Conservation (phyloP, 2,888 invertebrate species). For the Clepsis dumicolana region DNA sequence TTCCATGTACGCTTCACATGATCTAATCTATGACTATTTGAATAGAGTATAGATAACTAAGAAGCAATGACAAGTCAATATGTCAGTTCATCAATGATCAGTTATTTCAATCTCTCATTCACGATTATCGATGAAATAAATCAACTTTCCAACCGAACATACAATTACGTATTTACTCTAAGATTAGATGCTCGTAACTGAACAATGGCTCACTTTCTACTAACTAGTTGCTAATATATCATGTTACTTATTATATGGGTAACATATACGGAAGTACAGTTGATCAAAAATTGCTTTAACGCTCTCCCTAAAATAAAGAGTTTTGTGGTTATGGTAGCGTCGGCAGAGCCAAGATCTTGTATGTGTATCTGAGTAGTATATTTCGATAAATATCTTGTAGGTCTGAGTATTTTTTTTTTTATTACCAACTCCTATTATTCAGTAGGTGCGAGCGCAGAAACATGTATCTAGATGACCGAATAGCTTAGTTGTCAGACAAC, state of each 20-base stretch:
- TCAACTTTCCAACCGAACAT: conserved; percentile 4
- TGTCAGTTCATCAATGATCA: background rate
- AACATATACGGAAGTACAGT: background rate
- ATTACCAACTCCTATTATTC: no score
- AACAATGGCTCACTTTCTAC: conserved; percentile 21
- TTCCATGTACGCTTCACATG: no score
- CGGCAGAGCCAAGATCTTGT: no score
- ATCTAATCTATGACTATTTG: no score
- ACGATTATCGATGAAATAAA: background rate
- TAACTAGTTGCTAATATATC: conserved; percentile 26
- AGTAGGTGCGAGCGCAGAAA: no score
- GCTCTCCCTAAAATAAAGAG: background rate
- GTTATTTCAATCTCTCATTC: background rate
- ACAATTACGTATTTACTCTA: background rate
- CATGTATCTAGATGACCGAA: no score
- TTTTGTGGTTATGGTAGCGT: no score
- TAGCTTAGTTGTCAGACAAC: no score
- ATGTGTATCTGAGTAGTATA: no score
- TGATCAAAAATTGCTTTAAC: background rate
- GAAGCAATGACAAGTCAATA: background rate
- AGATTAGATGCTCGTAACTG: background rate
- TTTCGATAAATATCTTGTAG: no score
- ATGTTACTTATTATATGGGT: conserved; percentile 3
- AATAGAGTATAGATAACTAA: background rate
- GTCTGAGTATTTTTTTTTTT: no score